A percentile compares a stretch with the other conserved stretches of the same genome.
Evolutionary conservation across 2,113 vertebrate species (phyloP).

Genomic region (Cyanoramphus novaezelandiae): DNA sequence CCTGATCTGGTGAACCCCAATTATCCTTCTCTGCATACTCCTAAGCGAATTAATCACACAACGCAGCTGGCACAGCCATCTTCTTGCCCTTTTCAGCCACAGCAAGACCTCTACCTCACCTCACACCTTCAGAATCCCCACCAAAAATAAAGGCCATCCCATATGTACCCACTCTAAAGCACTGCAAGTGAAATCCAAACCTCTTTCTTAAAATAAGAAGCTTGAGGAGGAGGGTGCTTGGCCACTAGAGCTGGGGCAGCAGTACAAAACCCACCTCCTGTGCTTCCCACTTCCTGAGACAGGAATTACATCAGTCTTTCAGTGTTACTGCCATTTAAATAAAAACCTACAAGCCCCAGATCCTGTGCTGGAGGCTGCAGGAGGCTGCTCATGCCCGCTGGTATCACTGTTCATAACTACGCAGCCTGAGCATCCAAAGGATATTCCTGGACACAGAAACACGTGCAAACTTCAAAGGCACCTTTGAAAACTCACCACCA

Average conservation of each 20-base stretch:
- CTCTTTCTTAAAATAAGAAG: not conserved
- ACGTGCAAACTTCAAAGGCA: not conserved
- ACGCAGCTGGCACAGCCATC: not conserved
- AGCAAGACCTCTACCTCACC: not conserved
- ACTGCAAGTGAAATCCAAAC: not conserved
- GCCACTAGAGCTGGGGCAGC: not conserved
- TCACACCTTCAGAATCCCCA: not conserved
- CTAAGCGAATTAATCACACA: not conserved
- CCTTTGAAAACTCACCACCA: slow-evolving; percentile 16
- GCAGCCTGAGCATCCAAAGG: not conserved
- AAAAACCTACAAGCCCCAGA: not conserved
- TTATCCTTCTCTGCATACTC: not conserved
- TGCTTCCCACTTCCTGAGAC: not conserved
- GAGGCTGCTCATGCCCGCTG: not conserved
- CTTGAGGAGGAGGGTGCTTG: not conserved
- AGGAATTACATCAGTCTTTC: not conserved
- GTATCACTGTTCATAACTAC: not conserved
- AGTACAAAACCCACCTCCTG: not conserved
- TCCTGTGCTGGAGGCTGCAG: not conserved
- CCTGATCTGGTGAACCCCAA: not conserved
- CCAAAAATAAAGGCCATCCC: not conserved
- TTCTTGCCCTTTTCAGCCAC: not conserved
- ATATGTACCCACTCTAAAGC: not conserved
- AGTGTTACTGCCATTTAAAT: not conserved
- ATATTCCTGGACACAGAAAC: not conserved